Base-by-base conservation (phyloP, 2,113 vertebrate genomes). In the Vidua chalybeata region DNA sequence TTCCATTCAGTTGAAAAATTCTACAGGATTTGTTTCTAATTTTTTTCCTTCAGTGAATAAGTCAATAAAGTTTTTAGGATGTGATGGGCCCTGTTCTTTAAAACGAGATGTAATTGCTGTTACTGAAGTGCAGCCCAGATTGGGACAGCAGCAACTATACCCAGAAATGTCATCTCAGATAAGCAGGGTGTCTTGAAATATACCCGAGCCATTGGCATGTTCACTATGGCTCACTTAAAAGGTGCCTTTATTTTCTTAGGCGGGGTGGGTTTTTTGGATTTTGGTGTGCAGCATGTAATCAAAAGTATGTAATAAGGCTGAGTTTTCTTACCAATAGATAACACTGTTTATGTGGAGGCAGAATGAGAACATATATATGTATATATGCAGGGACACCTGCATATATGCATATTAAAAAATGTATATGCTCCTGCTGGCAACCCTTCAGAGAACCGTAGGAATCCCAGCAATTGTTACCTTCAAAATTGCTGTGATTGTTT, bases 181-280 rank as follows among this genome's bases (percentile, higher is more conserved):
- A 64, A 94, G n/a, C 55, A 85, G 31, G 11, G 88, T 89, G n/a
- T 58, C 62, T 63, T 69, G 59, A 27, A 74, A 31, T 71, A 77
- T 11, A 43, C 33, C 21, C 12, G 46, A 71, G 14, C 54, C 35
- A 39, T 23, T 71, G 63, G 22, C n/a, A 9, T 10, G 24, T 55
- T 94, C 41, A 23, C 33, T 67, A 5, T 64, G 71, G 33, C 66
- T 89, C 15, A 27, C 59, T 54, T 89, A 55, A 62, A 77, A 85
- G 27, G 54, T 58, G 2, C 37, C 63, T 68, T 33, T 64, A 13
- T 88, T 83, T 94, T 62, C 43, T 58, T 62, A 61, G 56, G 11
- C 12, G 61, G 15, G 4, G 15, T 74, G 12, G 15, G 0, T 0
- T 27, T 63, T 75, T 51, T 41, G 9, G 2, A 3, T 49, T 91